phyloP scores from a whole-genome alignment of 2,113 vertebrate genomes.

The Cyprinodon variegatus region DNA sequence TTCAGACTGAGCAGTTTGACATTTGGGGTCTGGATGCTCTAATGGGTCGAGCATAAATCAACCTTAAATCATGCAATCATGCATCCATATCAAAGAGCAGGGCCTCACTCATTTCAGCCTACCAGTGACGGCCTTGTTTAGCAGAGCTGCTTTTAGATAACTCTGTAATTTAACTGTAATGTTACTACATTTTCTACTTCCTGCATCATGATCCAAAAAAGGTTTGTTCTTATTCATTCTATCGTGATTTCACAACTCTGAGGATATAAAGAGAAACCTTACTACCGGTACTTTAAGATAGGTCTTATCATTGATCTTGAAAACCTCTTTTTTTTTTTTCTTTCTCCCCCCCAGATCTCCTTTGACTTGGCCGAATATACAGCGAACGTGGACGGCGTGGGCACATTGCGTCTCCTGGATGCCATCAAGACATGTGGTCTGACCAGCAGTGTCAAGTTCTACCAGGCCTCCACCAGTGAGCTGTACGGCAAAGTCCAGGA shows the following conservation, averaged over 20 bases:
- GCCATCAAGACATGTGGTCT: conserved; percentile 96
- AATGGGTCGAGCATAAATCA: too few relatives aligned
- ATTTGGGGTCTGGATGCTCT: too few relatives aligned
- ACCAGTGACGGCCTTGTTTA: too few relatives aligned
- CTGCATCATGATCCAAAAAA: neutral
- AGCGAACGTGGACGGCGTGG: conserved; percentile 94
- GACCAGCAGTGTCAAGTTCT: conserved; percentile 90
- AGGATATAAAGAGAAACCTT: neutral
- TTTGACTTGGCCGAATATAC: conserved; percentile 98
- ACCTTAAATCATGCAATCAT: too few relatives aligned
- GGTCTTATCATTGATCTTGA: neutral
- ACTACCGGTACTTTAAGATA: neutral
- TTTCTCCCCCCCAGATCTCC: conserved; percentile 84
- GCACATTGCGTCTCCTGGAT: conserved; percentile 92
- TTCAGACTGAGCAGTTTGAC: too few relatives aligned
- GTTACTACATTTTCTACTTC: neutral
- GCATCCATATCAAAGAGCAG: too few relatives aligned
- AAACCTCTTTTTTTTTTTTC: neutral
- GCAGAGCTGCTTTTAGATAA: too few relatives aligned
- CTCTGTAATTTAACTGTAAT: too few relatives aligned
- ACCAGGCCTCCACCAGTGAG: conserved; percentile 98
- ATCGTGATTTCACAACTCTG: neutral
- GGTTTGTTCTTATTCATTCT: neutral
- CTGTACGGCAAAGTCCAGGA: conserved; percentile 98
- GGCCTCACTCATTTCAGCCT: too few relatives aligned